Conservation (phyloP, 2,797 vertebrate species). For the Danio albolineatus region DNA sequence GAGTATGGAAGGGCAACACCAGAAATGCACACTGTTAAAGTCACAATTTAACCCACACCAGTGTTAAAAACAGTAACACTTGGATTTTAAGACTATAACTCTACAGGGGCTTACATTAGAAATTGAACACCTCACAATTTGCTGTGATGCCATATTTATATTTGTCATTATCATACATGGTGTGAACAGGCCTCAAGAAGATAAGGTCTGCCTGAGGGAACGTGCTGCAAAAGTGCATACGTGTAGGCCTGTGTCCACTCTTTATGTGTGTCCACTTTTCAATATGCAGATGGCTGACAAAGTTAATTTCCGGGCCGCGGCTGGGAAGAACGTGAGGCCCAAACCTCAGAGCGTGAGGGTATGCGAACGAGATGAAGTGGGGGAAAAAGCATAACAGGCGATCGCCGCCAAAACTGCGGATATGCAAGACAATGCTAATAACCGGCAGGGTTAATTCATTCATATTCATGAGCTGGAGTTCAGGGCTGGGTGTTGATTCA, state of each 20-base stretch:
- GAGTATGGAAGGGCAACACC: no score
- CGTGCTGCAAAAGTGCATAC: neutral
- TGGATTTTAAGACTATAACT: no score
- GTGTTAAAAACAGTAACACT: no score
- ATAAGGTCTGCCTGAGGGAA: neutral
- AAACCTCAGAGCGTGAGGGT: slow-evolving; percentile 37
- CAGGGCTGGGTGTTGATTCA: slow-evolving; percentile 27
- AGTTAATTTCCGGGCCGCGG: slow-evolving; percentile 49
- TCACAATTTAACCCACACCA: no score
- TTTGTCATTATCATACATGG: no score
- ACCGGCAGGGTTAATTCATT: slow-evolving; percentile 45
- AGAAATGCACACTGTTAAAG: no score
- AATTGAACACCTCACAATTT: no score
- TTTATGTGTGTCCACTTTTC: slow-evolving; percentile 16
- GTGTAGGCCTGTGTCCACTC: neutral
- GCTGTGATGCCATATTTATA: no score
- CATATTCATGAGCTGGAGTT: slow-evolving; percentile 53
- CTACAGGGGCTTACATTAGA: no score
- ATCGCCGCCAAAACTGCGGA: slow-evolving; percentile 40
- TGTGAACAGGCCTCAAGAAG: no score
- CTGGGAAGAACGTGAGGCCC: slow-evolving; percentile 6
- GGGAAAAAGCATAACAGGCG: neutral
- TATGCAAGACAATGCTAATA: slow-evolving; percentile 48
- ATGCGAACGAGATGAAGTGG: slow-evolving; percentile 30
- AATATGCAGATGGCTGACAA: slow-evolving; percentile 52